These are phyloP conservation scores for Mystacornis crossleyi DNA, from an alignment of 2,113 vertebrate species.

Conservation along the genomic window DNA sequence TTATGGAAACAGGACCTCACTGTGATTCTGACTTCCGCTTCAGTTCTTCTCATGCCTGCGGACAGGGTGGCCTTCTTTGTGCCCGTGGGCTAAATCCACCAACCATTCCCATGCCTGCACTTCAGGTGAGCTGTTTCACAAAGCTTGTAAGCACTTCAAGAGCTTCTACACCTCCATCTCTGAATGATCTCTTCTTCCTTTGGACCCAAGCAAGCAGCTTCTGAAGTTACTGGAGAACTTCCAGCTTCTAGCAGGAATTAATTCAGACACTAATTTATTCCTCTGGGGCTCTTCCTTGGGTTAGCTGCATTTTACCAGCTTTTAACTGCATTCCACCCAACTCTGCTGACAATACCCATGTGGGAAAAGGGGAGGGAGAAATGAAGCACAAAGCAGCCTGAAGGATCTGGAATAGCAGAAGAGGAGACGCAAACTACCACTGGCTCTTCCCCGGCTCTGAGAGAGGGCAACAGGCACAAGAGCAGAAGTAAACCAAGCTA, in stretches of 20 bases:
- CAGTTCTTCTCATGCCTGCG: rapidly evolving
- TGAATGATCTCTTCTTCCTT: background rate
- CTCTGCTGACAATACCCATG: rapidly evolving
- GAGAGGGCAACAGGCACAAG: background rate
- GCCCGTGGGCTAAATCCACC: background rate
- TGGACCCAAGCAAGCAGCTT: background rate
- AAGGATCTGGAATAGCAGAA: background rate
- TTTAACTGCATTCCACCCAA: background rate
- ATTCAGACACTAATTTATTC: constrained; percentile 3
- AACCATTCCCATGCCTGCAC: background rate
- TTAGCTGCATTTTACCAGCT: background rate
- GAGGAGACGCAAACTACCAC: background rate
- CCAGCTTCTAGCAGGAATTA: background rate
- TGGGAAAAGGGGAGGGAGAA: background rate
- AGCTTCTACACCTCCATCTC: background rate
- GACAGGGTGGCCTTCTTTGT: background rate
- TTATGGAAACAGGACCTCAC: background rate
- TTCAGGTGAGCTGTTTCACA: background rate
- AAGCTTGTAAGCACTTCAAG: background rate
- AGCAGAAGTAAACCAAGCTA: background rate
- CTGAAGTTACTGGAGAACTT: background rate
- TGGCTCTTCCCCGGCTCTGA: background rate
- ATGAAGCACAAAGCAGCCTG: background rate
- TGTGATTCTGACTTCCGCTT: background rate
- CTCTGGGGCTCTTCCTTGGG: background rate